These are phyloP conservation scores for Ancistrus triradiatus DNA, from an alignment of 2,113 vertebrate species.

Conservation along the genomic window DNA sequence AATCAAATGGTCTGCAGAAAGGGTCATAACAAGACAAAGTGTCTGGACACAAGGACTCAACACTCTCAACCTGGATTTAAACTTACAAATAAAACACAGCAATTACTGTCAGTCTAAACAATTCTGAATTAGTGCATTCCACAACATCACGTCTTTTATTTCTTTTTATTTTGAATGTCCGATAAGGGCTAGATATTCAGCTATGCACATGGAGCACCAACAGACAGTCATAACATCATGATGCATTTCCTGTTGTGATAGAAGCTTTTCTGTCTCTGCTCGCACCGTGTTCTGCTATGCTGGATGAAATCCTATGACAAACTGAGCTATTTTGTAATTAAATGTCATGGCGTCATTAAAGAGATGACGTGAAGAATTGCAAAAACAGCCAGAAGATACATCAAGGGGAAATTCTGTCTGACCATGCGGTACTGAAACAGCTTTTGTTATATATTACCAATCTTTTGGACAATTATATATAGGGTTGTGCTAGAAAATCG, in stretches of 20 bases:
- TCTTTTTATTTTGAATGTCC: too few relatives aligned
- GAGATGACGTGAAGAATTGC: conserved; percentile 20
- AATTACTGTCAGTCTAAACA: neutral
- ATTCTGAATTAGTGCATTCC: too few relatives aligned
- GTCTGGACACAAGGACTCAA: neutral
- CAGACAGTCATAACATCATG: neutral
- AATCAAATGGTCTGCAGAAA: too few relatives aligned
- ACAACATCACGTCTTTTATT: too few relatives aligned
- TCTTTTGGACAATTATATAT: too few relatives aligned
- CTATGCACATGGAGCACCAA: too few relatives aligned
- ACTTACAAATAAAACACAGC: neutral
- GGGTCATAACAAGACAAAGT: too few relatives aligned
- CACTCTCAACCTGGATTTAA: neutral
- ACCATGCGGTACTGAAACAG: conserved; percentile 55
- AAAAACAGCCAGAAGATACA: neutral
- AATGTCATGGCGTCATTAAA: conserved; percentile 30
- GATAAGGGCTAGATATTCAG: too few relatives aligned
- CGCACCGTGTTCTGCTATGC: neutral
- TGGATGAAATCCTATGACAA: conserved; percentile 28
- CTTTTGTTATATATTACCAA: conserved; percentile 44
- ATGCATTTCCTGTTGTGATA: conserved; percentile 11
- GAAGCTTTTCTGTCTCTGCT: neutral
- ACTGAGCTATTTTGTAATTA: conserved; percentile 46
- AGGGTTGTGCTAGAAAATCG: too few relatives aligned
- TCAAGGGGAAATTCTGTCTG: conserved; percentile 1